Evolutionary conservation across 2,797 vertebrate species (phyloP).

Genomic region (Girardinus metallicus): DNA sequence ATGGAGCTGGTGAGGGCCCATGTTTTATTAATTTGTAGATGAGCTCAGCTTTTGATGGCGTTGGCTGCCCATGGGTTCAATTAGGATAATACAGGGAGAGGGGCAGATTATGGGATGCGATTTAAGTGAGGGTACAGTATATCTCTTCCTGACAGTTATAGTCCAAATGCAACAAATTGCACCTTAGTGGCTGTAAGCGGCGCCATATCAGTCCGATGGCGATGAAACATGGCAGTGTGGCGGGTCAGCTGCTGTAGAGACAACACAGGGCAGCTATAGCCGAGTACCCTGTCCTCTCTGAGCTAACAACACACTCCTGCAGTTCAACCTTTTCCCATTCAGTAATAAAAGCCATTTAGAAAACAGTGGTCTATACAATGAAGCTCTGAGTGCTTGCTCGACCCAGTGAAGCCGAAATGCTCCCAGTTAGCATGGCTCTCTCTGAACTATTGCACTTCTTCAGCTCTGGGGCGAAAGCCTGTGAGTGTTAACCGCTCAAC

Average conservation of each 20-base stretch:
- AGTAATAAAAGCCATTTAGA: slow-evolving; percentile 73
- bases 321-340: slow-evolving; percentile 59
- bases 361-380: slow-evolving; percentile 63
- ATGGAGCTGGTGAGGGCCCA: slow-evolving; percentile 74
- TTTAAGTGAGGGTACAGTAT: slow-evolving; percentile 83
- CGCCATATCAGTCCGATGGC: slow-evolving; percentile 69
- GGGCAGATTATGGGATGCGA: slow-evolving; percentile 81
- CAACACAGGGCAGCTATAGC: slow-evolving; percentile 57
- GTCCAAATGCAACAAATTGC: slow-evolving; percentile 84
- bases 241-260: slow-evolving; percentile 61
- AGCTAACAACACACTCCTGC: slow-evolving; percentile 52
- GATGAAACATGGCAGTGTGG: slow-evolving; percentile 72
- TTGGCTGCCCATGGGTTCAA: slow-evolving; percentile 83
- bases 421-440: slow-evolving; percentile 56
- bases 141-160: slow-evolving; percentile 87
- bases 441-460: slow-evolving; percentile 56
- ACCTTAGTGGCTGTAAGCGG: slow-evolving; percentile 74
- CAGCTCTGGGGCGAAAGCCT: slow-evolving; percentile 35
- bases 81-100: slow-evolving; percentile 84
- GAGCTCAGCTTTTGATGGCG: slow-evolving; percentile 84
- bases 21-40: slow-evolving; percentile 87
- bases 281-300: slow-evolving; percentile 51
- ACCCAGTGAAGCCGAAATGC: slow-evolving; percentile 58
- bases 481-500: slow-evolving; percentile 38
- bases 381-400: slow-evolving; percentile 61